phyloP scores from a whole-genome alignment of 2,888 invertebrate genomes.

The Labia minor region DNA sequence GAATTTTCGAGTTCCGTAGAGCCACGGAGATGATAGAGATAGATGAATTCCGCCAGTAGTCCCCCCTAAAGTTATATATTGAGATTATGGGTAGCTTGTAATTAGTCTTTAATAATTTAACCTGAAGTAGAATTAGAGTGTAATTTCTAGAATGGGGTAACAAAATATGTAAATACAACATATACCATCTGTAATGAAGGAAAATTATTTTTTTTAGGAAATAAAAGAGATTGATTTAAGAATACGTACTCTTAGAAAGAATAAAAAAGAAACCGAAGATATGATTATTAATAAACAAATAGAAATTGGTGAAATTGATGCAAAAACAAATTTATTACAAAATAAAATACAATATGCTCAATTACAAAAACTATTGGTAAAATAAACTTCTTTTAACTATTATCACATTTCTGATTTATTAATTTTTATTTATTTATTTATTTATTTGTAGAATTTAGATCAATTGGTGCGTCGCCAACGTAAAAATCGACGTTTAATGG shows the following conservation, averaged over 20 bases:
- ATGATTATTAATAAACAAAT: not conserved
- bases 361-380: not conserved
- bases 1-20: too few species aligned
- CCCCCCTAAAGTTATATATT: too few species aligned
- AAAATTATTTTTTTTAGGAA: conserved; percentile 14
- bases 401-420: conserved; percentile 15
- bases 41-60: too few species aligned
- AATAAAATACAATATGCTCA: not conserved
- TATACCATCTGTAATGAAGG: too few species aligned
- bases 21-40: too few species aligned
- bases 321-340: not conserved
- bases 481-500: conserved; percentile 49
- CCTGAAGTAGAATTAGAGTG: too few species aligned
- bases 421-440: too few species aligned
- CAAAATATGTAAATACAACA: too few species aligned
- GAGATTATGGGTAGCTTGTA: too few species aligned
- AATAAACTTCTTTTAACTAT: not conserved
- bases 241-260: not conserved
- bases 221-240: not conserved
- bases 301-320: not conserved
- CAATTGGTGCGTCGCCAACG: conserved; percentile 57
- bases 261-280: not conserved
- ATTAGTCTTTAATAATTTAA: too few species aligned
- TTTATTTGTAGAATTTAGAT: conserved; percentile 43
- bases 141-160: too few species aligned